Evolutionary conservation across 2,797 vertebrate genomes (phyloP), one percentile per base, ranked within the genome.

Genomic region (Brachyalestes nurse): DNA sequence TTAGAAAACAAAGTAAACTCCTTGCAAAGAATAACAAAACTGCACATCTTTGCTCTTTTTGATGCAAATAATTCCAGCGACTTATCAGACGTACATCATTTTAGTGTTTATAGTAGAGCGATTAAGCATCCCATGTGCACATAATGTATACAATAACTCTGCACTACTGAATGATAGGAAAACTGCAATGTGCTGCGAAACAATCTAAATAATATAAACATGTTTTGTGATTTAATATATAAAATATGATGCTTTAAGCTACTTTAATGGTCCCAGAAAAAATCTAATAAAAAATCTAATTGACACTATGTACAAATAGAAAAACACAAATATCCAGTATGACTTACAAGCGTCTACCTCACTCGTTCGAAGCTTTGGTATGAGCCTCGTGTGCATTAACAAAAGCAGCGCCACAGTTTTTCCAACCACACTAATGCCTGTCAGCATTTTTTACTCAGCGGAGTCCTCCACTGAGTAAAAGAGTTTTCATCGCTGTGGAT

Each of bases 401-500:
- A 53, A 72, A 23, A 38, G 57, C 55, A 60, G 72, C 23, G 62
- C 47, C 62, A 6, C 53, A 2, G 23, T 40, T 75, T 78, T 87
- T 84, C 82, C 88, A 82, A 88, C 88, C 89, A 88, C 85, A 88
- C 82, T 64, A 73, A 80, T 71, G 87, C 89, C 81, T 79, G 74
- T 80, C 79, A 69, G 78, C 82, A 83, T 72, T 77, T 51, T 82
- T 81, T 75, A 71, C 17, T 65, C 47, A 79, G 84, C 3, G 25
- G 64, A 83, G 84, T 60, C 78, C 81, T 87, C 21, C 9, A 83
- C 70, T 66, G 72, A 73, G 62, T 69, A 19, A 49, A 38, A 49
- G 17, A 71, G 58, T 71, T 75, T 69, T 83, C 58, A 82, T 62
- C 79, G 83, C 64, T 66, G 61, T 85, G 79, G 87, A 89, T 91